Conservation (phyloP, 2,888 invertebrate species). For the Pherbina coryleti region DNA sequence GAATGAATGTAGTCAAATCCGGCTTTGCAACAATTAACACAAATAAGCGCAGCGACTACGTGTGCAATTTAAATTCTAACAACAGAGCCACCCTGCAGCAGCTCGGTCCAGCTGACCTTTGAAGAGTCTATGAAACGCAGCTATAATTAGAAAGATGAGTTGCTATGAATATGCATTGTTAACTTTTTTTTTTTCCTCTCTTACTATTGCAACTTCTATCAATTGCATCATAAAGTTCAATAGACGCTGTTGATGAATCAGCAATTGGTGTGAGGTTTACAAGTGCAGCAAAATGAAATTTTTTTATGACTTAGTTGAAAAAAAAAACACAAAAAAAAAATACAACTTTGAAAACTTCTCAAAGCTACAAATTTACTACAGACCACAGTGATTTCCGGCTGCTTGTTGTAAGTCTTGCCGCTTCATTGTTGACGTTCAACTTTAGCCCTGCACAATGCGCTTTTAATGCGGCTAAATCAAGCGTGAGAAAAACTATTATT, state of each 20-base stretch:
- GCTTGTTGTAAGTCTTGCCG: not conserved
- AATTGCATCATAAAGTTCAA: slow-evolving; percentile 6
- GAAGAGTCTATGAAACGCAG: not conserved
- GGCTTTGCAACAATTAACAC: slow-evolving; percentile 33
- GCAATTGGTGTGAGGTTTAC: not conserved
- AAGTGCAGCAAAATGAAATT: not conserved
- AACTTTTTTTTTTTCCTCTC: not conserved
- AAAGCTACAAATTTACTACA: not conserved
- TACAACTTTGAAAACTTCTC: not conserved
- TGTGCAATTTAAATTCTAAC: not conserved
- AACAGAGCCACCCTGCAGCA: not conserved
- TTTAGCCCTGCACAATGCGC: not conserved
- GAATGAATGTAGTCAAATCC: slow-evolving; percentile 19
- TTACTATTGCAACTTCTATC: not conserved
- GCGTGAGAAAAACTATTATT: slow-evolving; percentile 32
- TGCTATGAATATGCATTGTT: not conserved
- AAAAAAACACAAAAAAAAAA: not conserved
- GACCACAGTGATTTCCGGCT: not conserved
- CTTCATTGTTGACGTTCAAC: not conserved
- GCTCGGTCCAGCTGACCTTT: not conserved
- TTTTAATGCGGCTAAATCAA: slow-evolving; percentile 2
- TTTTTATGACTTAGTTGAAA: not conserved
- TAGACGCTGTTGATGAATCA: not conserved
- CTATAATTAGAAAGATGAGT: slow-evolving; percentile 28
- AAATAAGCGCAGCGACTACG: not conserved